Conservation (phyloP, 2,888 invertebrate genomes). For the Dioctria linearis region DNA sequence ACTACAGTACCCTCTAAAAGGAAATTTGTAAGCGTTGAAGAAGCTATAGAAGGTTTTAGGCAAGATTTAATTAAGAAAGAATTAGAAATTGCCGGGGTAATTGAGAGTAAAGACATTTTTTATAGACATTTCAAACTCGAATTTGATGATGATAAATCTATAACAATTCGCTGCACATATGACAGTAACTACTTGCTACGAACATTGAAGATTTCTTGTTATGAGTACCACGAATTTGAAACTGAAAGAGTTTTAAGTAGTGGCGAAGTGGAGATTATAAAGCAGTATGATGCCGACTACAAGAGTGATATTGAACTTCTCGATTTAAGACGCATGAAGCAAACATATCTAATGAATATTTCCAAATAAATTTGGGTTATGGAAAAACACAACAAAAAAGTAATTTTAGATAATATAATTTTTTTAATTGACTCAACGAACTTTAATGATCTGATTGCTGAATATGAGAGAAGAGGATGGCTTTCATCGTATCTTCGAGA, state of each 20-base stretch:
- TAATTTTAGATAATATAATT: background rate
- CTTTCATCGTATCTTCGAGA: too few relatives aligned
- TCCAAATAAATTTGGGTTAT: slow-evolving; percentile 2
- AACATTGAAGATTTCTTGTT: slow-evolving; percentile 26
- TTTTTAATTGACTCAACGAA: background rate
- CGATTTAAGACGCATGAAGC: slow-evolving; percentile 34
- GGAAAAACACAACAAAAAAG: background rate
- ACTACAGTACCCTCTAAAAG: slow-evolving; percentile 23
- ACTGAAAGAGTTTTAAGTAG: slow-evolving; percentile 22
- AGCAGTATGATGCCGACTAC: slow-evolving; percentile 18
- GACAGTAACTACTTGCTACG: slow-evolving; percentile 31
- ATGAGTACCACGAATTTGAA: background rate
- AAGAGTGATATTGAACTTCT: slow-evolving; percentile 21
- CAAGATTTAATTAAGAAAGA: slow-evolving; percentile 40
- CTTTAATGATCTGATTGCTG: background rate
- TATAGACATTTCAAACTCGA: slow-evolving; percentile 44
- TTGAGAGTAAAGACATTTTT: too few relatives aligned
- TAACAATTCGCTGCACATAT: slow-evolving; percentile 39
- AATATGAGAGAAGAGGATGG: too few relatives aligned
- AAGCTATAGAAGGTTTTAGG: slow-evolving; percentile 40
- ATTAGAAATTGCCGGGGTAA: slow-evolving; percentile 36
- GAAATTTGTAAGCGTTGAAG: slow-evolving; percentile 35
- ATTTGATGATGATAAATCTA: slow-evolving; percentile 42
- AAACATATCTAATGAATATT: slow-evolving; percentile 52
- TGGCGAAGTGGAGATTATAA: slow-evolving; percentile 43